These are phyloP conservation scores for Pristionchus maxplancki DNA, from an alignment of 2,888 invertebrate genomes.

Conservation along the genomic window DNA sequence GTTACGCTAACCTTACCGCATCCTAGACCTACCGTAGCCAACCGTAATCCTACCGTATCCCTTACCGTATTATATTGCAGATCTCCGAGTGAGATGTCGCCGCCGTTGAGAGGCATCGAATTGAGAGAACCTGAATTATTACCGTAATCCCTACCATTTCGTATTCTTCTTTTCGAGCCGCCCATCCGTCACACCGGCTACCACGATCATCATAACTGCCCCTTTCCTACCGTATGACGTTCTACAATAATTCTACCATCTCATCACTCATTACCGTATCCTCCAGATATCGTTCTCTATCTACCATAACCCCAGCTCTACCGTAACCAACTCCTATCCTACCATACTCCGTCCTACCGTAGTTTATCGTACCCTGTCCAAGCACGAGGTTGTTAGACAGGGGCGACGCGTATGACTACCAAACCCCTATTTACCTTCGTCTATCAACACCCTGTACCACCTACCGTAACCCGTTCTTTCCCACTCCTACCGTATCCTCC, in stretches of 20 bases:
- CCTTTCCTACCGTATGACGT: too few relatives aligned
- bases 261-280: too few relatives aligned
- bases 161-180: too few relatives aligned
- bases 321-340: background rate
- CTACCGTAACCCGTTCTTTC: background rate
- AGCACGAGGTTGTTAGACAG: background rate
- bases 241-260: too few relatives aligned
- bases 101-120: conserved; percentile 27
- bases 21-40: background rate
- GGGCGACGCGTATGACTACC: too few relatives aligned
- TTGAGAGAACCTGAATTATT: background rate
- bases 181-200: too few relatives aligned
- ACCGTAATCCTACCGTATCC: background rate
- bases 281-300: too few relatives aligned
- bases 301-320: background rate
- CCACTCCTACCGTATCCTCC: too few relatives aligned
- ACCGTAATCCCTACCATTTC: background rate
- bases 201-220: too few relatives aligned
- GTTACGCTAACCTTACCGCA: too few relatives aligned
- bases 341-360: background rate
- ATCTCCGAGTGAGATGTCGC: conserved; percentile 4
- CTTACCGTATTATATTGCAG: background rate
- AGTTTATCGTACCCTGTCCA: too few relatives aligned
- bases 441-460: background rate
- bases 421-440: too few relatives aligned